phyloP scores from a whole-genome alignment of 92 coral and sea anemone genomes.

The Zoanthus gigantus region DNA sequence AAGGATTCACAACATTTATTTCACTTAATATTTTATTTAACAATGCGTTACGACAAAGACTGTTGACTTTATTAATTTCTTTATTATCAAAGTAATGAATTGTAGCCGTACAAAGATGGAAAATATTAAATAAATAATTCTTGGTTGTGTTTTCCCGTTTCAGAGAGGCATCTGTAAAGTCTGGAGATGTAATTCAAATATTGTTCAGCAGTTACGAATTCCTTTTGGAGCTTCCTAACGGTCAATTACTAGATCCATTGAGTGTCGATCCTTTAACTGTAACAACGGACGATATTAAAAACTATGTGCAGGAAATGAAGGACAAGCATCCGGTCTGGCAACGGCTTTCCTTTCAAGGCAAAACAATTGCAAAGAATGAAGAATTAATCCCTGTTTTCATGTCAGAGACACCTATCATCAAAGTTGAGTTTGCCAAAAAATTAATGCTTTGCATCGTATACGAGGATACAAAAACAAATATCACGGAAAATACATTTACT shows the following conservation, averaged over 20 bases:
- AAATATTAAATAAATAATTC: not conserved
- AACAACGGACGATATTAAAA: not conserved
- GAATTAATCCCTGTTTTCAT: not conserved
- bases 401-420: not conserved
- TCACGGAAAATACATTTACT: not conserved
- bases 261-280: not conserved
- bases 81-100: too few relatives aligned
- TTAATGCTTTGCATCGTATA: not conserved
- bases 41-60: too few relatives aligned
- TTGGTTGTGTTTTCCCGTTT: not conserved
- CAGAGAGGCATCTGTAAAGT: not conserved
- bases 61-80: too few relatives aligned
- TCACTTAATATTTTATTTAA: too few relatives aligned
- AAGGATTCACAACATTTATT: too few relatives aligned
- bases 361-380: not conserved
- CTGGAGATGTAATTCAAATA: not conserved
- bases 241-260: not conserved
- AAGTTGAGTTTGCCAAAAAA: not conserved
- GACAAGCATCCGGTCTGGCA: not conserved
- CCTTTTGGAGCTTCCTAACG: not conserved
- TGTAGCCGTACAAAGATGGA: too few relatives aligned
- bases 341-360: conserved; percentile 21
- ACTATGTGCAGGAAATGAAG: not conserved
- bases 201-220: not conserved
- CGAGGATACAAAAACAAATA: not conserved